A percentile compares a stretch with the other conserved stretches of the same genome.
phyloP scores from a whole-genome alignment of 2,888 invertebrate genomes.

The Hypomecis punctinalis region DNA sequence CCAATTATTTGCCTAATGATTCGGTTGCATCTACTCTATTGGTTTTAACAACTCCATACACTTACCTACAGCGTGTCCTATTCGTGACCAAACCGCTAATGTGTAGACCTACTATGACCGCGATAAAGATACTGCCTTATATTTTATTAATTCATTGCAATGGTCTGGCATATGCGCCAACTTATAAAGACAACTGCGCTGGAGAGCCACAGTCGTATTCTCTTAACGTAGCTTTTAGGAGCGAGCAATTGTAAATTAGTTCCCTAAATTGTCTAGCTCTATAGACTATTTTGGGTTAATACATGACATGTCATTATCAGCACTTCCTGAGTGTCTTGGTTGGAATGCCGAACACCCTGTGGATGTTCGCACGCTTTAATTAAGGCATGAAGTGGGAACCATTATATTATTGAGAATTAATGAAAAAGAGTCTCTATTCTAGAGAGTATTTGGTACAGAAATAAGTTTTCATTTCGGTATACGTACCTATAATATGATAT shows the following conservation, averaged over 20 bases:
- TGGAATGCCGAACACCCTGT: constrained; percentile 56
- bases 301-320: constrained; percentile 59
- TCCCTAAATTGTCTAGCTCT: not conserved
- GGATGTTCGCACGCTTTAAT: constrained; percentile 59
- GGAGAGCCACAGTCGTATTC: not conserved
- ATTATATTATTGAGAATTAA: constrained; percentile 2
- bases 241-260: not conserved
- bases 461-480: too few relatives aligned
- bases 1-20: not conserved
- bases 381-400: constrained; percentile 34
- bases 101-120: constrained; percentile 65
- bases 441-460: not conserved
- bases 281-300: not conserved
- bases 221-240: not conserved
- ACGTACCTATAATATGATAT: too few relatives aligned
- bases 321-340: constrained; percentile 53
- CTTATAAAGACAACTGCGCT: not conserved
- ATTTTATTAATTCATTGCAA: constrained; percentile 80
- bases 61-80: constrained; percentile 40
- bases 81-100: constrained; percentile 73
- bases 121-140: constrained; percentile 76
- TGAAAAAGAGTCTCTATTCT: constrained; percentile 4
- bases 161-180: constrained; percentile 38
- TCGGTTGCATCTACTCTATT: not conserved
- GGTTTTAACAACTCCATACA: constrained; percentile 24